phyloP scores from a whole-genome alignment of 2,888 invertebrate genomes.

The Lissonota sp. region DNA sequence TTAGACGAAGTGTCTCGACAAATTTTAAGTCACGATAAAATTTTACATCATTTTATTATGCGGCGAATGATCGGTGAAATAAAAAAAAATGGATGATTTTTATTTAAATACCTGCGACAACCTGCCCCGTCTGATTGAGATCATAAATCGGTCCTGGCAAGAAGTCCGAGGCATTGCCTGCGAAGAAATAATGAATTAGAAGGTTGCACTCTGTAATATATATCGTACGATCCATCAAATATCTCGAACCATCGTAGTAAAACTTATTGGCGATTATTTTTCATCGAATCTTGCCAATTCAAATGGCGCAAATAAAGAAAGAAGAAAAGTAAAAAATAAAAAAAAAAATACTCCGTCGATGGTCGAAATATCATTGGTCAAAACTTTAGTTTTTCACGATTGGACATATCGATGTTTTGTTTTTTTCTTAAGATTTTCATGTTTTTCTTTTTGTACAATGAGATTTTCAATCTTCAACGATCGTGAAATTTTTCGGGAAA shows the following conservation, averaged over 20 bases:
- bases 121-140: slow-evolving; percentile 93
- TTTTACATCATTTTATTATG: slow-evolving; percentile 61
- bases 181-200: slow-evolving; percentile 77
- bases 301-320: no score
- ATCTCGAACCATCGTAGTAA: slow-evolving; percentile 70
- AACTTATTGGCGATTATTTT: neutral
- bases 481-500: slow-evolving; percentile 1
- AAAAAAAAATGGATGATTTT: neutral
- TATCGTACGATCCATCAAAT: slow-evolving; percentile 60
- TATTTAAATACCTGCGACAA: slow-evolving; percentile 89
- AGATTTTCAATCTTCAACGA: neutral
- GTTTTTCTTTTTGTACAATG: no score
- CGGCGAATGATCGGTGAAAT: neutral
- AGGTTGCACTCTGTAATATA: slow-evolving; percentile 47
- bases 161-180: slow-evolving; percentile 85
- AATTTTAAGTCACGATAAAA: slow-evolving; percentile 70
- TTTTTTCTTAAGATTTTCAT: no score
- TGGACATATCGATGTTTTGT: no score
- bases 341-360: slow-evolving; percentile 20
- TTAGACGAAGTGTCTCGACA: slow-evolving; percentile 75
- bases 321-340: no score
- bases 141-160: slow-evolving; percentile 91
- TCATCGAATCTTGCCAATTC: no score
- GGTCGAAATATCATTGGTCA: slow-evolving; percentile 53
- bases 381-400: slow-evolving; percentile 3